These are phyloP conservation scores for Macquaria australasica DNA, from an alignment of 2,113 vertebrate genomes.

Conservation along the genomic window DNA sequence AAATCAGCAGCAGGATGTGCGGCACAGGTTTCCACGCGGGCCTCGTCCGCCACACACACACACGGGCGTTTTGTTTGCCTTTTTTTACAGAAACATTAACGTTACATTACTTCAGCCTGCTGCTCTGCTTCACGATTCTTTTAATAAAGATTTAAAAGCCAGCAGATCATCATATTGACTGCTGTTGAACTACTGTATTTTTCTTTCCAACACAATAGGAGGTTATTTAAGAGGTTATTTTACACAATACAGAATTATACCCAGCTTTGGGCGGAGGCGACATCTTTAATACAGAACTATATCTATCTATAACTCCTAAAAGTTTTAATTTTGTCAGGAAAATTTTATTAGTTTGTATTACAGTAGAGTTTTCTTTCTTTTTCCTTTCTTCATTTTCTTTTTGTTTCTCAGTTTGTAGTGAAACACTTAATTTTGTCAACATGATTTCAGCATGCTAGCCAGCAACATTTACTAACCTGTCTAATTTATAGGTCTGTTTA, in stretches of 20 bases:
- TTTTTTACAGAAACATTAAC: slow-evolving; percentile 5
- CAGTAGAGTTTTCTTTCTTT: neutral
- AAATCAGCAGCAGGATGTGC: slow-evolving; percentile 1
- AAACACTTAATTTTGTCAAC: slow-evolving; percentile 11
- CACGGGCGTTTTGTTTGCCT: slow-evolving; percentile 16
- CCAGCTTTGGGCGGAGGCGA: neutral
- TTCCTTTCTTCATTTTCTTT: neutral
- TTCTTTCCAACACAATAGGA: neutral
- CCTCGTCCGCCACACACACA: neutral
- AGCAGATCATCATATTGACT: slow-evolving; percentile 18
- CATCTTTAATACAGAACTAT: neutral
- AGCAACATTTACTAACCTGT: slow-evolving; percentile 24
- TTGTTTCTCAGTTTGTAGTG: slow-evolving; percentile 34
- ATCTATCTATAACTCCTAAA: neutral
- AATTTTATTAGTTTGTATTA: neutral
- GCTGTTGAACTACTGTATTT: slow-evolving; percentile 17
- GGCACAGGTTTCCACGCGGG: neutral
- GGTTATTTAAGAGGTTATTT: slow-evolving; percentile 2
- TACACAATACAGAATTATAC: neutral
- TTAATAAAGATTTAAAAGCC: slow-evolving; percentile 1
- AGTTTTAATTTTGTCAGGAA: neutral
- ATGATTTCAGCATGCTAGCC: slow-evolving; percentile 12
- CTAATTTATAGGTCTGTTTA: slow-evolving; percentile 64
- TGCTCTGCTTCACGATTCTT: slow-evolving; percentile 18
- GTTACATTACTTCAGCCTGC: neutral